These are phyloP conservation scores for Pavo muticus DNA, from an alignment of 2,113 vertebrate species.

Conservation along the genomic window DNA sequence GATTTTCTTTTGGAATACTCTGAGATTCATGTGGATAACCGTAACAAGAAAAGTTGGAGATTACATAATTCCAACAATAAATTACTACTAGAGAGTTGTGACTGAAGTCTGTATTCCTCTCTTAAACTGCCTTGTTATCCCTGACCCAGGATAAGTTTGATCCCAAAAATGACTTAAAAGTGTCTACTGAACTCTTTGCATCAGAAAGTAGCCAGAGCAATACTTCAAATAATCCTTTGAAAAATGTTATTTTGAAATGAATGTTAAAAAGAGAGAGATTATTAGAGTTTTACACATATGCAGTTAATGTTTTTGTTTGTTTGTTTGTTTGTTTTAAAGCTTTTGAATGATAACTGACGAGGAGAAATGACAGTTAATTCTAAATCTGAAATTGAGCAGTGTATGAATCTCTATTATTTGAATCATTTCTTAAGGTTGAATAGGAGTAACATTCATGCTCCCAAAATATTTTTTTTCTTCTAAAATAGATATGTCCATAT, in stretches of 20 bases:
- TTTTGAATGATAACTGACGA: not conserved
- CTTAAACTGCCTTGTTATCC: not conserved
- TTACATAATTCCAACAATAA: not conserved
- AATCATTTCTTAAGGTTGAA: not conserved
- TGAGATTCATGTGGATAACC: not conserved
- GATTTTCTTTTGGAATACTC: not conserved
- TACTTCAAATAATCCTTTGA: not conserved
- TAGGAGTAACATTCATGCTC: rapidly evolving
- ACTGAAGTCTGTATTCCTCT: not conserved
- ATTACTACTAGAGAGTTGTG: not conserved
- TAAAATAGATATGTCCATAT: rapidly evolving
- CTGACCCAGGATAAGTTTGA: not conserved
- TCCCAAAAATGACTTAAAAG: not conserved
- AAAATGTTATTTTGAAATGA: not conserved
- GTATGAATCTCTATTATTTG: not conserved
- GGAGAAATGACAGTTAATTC: rapidly evolving
- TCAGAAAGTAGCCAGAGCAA: not conserved
- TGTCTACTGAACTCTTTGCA: not conserved
- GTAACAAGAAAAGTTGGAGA: not conserved
- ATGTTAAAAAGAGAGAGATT: not conserved
- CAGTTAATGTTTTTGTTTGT: rapidly evolving
- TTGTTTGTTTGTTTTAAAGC: no score
- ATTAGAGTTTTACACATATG: not conserved
- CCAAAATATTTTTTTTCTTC: not conserved
- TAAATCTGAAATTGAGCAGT: not conserved